phyloP scores from a whole-genome alignment of 2,888 invertebrate species.

The Meganola albula region DNA sequence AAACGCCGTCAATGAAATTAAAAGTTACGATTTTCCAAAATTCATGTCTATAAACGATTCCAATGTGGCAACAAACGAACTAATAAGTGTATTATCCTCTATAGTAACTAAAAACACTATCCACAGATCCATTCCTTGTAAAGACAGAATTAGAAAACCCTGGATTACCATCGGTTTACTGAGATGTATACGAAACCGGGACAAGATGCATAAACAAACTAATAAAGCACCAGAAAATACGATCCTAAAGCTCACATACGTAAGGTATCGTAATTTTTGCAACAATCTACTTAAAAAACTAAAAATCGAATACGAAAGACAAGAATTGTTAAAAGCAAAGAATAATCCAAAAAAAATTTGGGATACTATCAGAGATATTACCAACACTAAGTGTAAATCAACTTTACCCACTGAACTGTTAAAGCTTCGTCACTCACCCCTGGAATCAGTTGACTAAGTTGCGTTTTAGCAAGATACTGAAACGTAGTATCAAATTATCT shows the following conservation, averaged over 20 bases:
- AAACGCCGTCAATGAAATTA: neutral
- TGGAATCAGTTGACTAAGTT: too few species aligned
- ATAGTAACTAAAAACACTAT: neutral
- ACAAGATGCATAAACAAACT: neutral
- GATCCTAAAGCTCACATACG: neutral
- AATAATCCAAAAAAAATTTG: constrained; percentile 1
- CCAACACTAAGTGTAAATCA: neutral
- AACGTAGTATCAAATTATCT: too few species aligned
- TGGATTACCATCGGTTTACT: too few species aligned
- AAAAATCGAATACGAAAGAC: neutral
- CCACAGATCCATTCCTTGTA: neutral
- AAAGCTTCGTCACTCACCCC: neutral
- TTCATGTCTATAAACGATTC: neutral
- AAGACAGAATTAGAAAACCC: neutral
- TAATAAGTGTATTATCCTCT: neutral
- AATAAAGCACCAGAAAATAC: neutral
- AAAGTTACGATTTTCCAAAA: neutral
- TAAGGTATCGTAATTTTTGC: neutral
- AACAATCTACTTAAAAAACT: neutral
- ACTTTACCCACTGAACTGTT: neutral
- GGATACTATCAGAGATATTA: neutral
- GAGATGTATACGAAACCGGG: too few species aligned
- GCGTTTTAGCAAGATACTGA: too few species aligned
- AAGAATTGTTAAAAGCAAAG: neutral
- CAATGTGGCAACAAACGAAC: neutral